phyloP scores from a whole-genome alignment of 2,113 vertebrate species.

The Setophaga coronata region DNA sequence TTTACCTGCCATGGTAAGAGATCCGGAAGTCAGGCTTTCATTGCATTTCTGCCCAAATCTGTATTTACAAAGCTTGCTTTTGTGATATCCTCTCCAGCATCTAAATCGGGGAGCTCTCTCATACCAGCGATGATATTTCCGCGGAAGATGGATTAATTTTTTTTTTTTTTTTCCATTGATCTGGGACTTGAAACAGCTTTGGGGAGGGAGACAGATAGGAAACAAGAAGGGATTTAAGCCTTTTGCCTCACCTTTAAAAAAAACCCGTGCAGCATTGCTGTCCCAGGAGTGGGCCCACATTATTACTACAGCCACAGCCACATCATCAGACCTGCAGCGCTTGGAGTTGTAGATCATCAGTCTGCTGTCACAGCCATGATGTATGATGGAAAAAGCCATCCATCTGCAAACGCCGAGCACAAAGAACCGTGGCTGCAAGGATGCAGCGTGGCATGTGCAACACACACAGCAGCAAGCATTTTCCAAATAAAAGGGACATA shows the following conservation, averaged over 20 bases:
- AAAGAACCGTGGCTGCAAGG: constrained; percentile 32
- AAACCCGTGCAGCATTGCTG: not conserved
- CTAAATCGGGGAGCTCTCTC: not conserved
- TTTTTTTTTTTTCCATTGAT: not conserved
- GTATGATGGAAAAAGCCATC: constrained; percentile 64
- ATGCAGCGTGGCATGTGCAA: not conserved
- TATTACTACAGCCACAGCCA: constrained; percentile 66
- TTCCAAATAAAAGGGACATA: not conserved
- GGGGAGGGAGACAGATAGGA: not conserved
- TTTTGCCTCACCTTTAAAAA: constrained; percentile 56
- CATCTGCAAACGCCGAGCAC: constrained; percentile 20
- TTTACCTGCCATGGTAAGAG: constrained; percentile 20
- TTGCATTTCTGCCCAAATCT: not conserved
- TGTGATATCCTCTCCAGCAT: not conserved
- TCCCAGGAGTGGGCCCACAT: constrained; percentile 38
- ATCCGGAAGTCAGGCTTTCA: not conserved
- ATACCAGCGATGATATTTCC: not conserved
- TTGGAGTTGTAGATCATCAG: constrained; percentile 62
- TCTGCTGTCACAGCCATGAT: constrained; percentile 64
- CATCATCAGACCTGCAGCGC: constrained; percentile 45
- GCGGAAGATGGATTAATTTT: not conserved
- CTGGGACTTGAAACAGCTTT: constrained; percentile 14
- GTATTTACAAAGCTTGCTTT: constrained; percentile 16
- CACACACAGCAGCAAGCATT: not conserved
- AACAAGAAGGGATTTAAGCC: constrained; percentile 37